Base-by-base conservation (phyloP, 2,888 invertebrate genomes). In the Ethmia dodecea region DNA sequence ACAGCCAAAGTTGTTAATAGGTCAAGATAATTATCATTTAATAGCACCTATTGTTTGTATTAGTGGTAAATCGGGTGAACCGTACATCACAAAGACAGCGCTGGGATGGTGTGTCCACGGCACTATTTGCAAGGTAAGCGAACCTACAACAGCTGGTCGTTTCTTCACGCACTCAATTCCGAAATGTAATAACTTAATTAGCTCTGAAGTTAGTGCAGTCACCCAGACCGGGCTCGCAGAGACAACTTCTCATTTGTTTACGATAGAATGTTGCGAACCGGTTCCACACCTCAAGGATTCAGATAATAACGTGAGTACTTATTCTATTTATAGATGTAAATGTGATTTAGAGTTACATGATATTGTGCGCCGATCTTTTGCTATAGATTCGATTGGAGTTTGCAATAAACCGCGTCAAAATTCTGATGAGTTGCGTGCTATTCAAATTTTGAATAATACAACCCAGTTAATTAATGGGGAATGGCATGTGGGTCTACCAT, bases 1-100 rank as follows among this genome's bases (percentile, higher is more conserved):
- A 9, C 43, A 47, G 31, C 55, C 55, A 0, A 46, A 57, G 39
- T 25, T 55, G 4, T 35, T 55, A 14, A 52, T 58, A 16, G 58
- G 54, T 0, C 55, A 55, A 16, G 56, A 56, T 32, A 56, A 59
- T 42, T 51, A 47, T 25, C 9, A 54, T 29, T 41, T 58, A 9
- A 13, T 58, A 12, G 33, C 48, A 28, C 52, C 52, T 0, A 27
- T 49, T 24, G 31, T 52, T 40, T 10, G 40, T 22, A 39, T 28
- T 4, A 22, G 38, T 11, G 43, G 49, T 18, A 42, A 44, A 34
- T 3, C 8, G 3, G 33, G 43, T 11, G 49, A 48, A 31, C 49
- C 47, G n/a, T 49, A 25, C 13, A 40, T 39, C 16, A 47, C 50
- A 4, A 45, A 33, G 5, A 52, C 45, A 9, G 41, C 49, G 1